phyloP scores from a whole-genome alignment of 1,140 invertebrate species.

The Bombus confusus region DNA sequence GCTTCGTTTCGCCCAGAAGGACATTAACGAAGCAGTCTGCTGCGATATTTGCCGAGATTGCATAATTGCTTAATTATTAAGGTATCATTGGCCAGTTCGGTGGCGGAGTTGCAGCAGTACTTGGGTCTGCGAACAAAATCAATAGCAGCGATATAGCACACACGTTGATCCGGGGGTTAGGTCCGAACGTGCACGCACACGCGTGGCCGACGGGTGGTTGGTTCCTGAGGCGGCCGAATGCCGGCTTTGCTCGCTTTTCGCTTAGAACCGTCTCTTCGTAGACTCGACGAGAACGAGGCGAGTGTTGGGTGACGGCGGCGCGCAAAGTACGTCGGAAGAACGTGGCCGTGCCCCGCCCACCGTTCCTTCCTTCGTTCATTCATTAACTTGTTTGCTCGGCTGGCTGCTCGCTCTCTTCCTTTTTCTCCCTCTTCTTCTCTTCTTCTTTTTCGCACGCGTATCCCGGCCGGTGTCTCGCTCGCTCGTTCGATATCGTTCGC shows the following conservation, averaged over 20 bases:
- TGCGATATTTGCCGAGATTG: neutral
- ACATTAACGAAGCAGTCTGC: too few relatives aligned
- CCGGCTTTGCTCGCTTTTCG: conserved; percentile 3
- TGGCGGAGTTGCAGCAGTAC: neutral
- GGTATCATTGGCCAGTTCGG: conserved; percentile 5
- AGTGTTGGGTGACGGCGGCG: neutral
- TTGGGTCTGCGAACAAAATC: conserved; percentile 16
- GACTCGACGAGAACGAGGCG: neutral
- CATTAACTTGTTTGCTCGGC: conserved; percentile 52
- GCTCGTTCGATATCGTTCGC: neutral
- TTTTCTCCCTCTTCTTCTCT: neutral
- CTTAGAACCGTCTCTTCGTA: neutral
- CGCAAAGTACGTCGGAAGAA: conserved; percentile 55
- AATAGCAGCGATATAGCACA: conserved; percentile 14
- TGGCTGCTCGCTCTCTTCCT: conserved; percentile 10
- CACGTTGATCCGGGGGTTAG: neutral
- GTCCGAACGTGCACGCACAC: conserved; percentile 19
- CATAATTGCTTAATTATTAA: neutral
- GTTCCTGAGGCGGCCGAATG: too few relatives aligned
- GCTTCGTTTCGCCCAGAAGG: too few relatives aligned
- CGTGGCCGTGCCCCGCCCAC: conserved; percentile 46
- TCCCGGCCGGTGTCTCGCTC: neutral
- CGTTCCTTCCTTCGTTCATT: conserved; percentile 55
- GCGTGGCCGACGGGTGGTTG: neutral
- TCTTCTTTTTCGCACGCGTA: neutral